Evolutionary conservation across 2,113 vertebrate genomes (phyloP).

Genomic region (Ammospiza caudacuta): DNA sequence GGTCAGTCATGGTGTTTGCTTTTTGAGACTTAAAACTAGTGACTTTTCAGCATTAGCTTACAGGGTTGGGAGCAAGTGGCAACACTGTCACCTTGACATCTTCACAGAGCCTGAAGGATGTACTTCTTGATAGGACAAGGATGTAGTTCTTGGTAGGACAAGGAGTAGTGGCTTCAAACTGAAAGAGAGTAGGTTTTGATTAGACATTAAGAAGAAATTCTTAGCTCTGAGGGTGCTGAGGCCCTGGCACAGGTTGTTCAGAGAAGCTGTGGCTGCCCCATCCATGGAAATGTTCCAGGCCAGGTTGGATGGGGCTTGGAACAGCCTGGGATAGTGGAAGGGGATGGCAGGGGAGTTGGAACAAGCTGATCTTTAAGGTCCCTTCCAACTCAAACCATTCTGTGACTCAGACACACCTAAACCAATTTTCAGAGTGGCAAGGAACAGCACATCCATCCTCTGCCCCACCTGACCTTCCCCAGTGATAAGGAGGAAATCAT

Average conservation of each 20-base stretch:
- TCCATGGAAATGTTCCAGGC: neutral
- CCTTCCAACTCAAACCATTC: neutral
- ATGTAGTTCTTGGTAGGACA: neutral
- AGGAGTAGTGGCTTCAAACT: neutral
- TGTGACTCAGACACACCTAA: neutral
- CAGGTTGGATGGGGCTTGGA: neutral
- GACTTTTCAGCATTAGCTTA: neutral
- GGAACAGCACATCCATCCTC: neutral
- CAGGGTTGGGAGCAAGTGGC: neutral
- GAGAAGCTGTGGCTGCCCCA: neutral
- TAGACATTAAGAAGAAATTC: neutral
- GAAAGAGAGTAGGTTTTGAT: neutral
- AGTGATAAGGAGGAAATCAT: neutral
- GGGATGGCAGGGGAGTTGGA: neutral
- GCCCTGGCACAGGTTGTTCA: neutral
- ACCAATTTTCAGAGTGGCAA: neutral
- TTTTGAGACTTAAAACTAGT: neutral
- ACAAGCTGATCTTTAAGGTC: neutral
- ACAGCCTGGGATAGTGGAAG: fast-evolving
- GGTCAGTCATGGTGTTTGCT: neutral
- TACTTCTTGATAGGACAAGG: neutral
- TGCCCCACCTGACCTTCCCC: neutral
- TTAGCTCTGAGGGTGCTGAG: neutral
- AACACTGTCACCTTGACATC: neutral
- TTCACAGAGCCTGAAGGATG: neutral